These are phyloP conservation scores for Actinia tenebrosa DNA, from an alignment of 64 coral and sea anemone genomes.

Conservation along the genomic window DNA sequence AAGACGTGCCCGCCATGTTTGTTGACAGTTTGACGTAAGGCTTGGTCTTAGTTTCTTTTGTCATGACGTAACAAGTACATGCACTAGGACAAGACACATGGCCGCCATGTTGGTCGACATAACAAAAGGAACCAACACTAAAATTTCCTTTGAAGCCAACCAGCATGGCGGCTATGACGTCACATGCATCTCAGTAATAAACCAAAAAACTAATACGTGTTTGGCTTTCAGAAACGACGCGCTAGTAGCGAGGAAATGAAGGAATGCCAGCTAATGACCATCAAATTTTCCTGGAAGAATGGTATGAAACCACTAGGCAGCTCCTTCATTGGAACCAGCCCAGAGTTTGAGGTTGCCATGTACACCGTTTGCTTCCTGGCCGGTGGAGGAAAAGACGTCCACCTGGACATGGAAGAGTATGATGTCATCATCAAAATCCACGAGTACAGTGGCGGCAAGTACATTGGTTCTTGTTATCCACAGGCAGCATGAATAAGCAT, in stretches of 20 bases:
- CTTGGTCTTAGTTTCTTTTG: too few species aligned
- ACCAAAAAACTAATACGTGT: neutral
- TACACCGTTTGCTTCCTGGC: slow-evolving; percentile 92
- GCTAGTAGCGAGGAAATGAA: slow-evolving; percentile 55
- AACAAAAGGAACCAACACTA: too few species aligned
- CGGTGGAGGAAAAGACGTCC: slow-evolving; percentile 62
- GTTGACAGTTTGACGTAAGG: too few species aligned
- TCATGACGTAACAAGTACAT: too few species aligned
- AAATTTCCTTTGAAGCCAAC: too few species aligned
- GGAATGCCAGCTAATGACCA: slow-evolving; percentile 71
- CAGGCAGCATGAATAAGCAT: neutral
- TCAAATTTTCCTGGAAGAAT: slow-evolving; percentile 90
- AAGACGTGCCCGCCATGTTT: too few species aligned
- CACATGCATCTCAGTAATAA: neutral
- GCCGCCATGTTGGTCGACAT: too few species aligned
- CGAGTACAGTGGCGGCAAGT: slow-evolving; percentile 6
- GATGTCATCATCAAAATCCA: slow-evolving; percentile 62
- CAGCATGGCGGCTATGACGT: too few species aligned
- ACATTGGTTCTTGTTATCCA: slow-evolving; percentile 50
- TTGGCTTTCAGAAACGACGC: slow-evolving; percentile 35
- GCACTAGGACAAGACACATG: too few species aligned
- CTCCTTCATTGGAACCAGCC: slow-evolving; percentile 93
- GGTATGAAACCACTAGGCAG: slow-evolving; percentile 86
- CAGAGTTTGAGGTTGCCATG: slow-evolving; percentile 94
- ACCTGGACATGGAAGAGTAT: slow-evolving; percentile 82